A percentile compares a stretch with the other conserved stretches of the same genome.
Conservation (phyloP, 2,113 vertebrate species). For the Ariopsis seemanni region DNA sequence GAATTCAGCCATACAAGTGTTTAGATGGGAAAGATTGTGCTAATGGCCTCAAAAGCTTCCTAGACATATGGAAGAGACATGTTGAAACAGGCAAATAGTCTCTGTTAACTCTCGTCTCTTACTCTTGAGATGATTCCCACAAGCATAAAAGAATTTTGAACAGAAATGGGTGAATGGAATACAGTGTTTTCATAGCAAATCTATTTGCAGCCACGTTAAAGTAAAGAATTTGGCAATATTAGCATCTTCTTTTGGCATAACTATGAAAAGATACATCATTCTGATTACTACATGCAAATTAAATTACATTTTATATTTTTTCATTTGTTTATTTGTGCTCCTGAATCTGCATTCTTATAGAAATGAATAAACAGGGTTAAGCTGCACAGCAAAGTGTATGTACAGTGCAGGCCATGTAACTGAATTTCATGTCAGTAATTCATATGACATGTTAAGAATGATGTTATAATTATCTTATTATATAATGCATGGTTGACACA, state of each 20-base stretch:
- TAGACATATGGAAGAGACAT: conserved; percentile 30
- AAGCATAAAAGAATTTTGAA: conserved; percentile 18
- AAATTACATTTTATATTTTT: neutral
- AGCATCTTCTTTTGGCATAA: neutral
- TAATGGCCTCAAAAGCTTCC: conserved; percentile 19
- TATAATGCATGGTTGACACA: neutral
- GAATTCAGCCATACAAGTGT: neutral
- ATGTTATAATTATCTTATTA: neutral
- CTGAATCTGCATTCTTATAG: neutral
- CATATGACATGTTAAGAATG: neutral
- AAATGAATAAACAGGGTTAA: neutral
- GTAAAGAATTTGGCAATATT: neutral
- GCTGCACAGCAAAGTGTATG: neutral
- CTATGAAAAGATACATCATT: neutral
- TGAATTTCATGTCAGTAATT: neutral
- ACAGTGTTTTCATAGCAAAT: neutral
- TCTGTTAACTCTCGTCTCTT: conserved; percentile 7
- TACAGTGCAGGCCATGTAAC: too few species aligned
- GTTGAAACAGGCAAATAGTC: conserved; percentile 32
- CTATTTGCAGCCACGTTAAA: neutral
- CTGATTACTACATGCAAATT: neutral
- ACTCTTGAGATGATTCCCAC: conserved; percentile 18
- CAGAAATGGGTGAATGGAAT: neutral
- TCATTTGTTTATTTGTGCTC: neutral
- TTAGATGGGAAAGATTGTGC: conserved; percentile 7